These are phyloP conservation scores for Ancistrus triradiatus DNA, from an alignment of 2,113 vertebrate species.

Conservation along the genomic window DNA sequence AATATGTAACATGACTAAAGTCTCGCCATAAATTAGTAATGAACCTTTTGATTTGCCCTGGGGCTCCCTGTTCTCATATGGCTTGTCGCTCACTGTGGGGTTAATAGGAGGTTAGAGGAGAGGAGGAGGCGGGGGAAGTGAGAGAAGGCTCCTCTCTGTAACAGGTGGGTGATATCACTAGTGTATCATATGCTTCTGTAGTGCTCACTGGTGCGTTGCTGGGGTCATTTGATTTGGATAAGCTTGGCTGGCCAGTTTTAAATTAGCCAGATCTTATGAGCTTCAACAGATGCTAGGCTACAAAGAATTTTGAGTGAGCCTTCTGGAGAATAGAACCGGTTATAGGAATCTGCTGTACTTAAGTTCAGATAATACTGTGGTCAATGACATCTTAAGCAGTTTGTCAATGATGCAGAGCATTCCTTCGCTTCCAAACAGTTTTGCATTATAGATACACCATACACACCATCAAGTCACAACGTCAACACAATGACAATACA, in stretches of 20 bases:
- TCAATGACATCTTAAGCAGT: background rate
- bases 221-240: conserved; percentile 9
- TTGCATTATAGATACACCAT: too few species aligned
- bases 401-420: background rate
- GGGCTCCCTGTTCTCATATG: conserved; percentile 8
- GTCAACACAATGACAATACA: too few species aligned
- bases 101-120: conserved; percentile 9
- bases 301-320: background rate
- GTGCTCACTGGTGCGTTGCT: conserved; percentile 19
- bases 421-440: too few species aligned
- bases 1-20: conserved; percentile 31
- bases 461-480: too few species aligned
- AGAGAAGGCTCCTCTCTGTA: background rate
- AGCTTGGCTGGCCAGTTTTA: conserved; percentile 22
- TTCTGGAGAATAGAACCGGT: too few species aligned
- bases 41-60: conserved; percentile 22
- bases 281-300: conserved; percentile 14
- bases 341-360: background rate
- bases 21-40: conserved; percentile 30
- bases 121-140: background rate
- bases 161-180: conserved; percentile 27
- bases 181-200: conserved; percentile 27
- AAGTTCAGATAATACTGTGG: background rate
- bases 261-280: conserved; percentile 17
- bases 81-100: background rate